Base-by-base conservation (phyloP, 2,888 invertebrate genomes). In the Onthophagus sagittarius region DNA sequence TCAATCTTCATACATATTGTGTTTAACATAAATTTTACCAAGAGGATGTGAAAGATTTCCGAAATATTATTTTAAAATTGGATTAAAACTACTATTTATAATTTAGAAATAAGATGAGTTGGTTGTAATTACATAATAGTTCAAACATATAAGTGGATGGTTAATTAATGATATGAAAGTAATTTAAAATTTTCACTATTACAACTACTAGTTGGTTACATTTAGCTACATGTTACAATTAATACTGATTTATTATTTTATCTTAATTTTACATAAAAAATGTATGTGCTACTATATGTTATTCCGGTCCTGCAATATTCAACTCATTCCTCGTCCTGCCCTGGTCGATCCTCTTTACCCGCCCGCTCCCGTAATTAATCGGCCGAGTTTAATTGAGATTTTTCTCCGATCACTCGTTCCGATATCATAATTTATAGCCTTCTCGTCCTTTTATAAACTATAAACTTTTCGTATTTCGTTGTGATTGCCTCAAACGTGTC, bases 291-390 rank as follows among this genome's bases (percentile, higher is more conserved):
- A 53, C 11, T 11, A 53, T 53, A 53, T 53, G 62, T n/a, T 15
- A 63, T 31, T 15, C 65, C 72, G 72, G 15, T 23, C 70, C 63
- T 69, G 63, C 31, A 67, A 23, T 67, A 23, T 31, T 23, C 67
- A n/a, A 23, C 67, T n/a, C 67, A 6, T 67, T 13, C 67, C 31
- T 31, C 64, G 31, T 9, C 15, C 33, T 65, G 33, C 33, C 31
- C 7, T 33, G 71, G 14, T 13, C 76, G 82, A 80, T 80, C 82
- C 82, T 53, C 39, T 53, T 53, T 53, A 53, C 39, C 81, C 81
- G 82, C 82, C 83, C 82, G 81, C 82, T 80, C 81, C 82, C 82
- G 82, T 83, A 84, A 84, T 84, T 84, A 84, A 83, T 84, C 84
- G 83, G 79, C 81, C 77, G 82, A 83, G 81, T 82, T 83, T 83